These are phyloP conservation scores for Ianthella basta DNA, from an alignment of 37 sponge, comb jelly and placozoan species.

Conservation along the genomic window DNA sequence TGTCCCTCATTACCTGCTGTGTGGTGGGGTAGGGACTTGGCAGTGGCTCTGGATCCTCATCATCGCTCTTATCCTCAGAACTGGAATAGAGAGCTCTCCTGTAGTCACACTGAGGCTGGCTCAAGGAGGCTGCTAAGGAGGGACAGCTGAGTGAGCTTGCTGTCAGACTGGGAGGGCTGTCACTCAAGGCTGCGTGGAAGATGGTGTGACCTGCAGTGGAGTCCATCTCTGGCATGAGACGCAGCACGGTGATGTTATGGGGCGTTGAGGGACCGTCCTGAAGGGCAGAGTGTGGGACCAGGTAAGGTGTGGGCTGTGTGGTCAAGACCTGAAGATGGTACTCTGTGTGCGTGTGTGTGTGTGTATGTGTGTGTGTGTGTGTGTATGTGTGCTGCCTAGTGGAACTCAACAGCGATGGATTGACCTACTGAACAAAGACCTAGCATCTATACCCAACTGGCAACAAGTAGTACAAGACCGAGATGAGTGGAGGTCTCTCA, in stretches of 20 bases:
- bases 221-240: constrained; percentile 8
- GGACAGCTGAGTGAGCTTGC: too few species aligned
- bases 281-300: not conserved
- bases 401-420: too few species aligned
- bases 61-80: not conserved
- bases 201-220: constrained; percentile 2
- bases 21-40: not conserved
- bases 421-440: too few species aligned
- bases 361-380: not conserved
- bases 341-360: not conserved
- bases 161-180: not conserved
- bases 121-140: not conserved
- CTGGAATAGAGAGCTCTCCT: not conserved
- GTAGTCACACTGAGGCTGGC: not conserved
- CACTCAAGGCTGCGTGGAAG: not conserved
- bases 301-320: not conserved
- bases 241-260: not conserved
- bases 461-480: too few species aligned
- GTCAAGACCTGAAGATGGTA: not conserved
- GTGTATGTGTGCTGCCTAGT: not conserved
- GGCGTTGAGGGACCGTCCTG: not conserved
- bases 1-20: not conserved
- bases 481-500: too few species aligned
- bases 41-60: not conserved
- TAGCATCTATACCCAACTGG: too few species aligned